Percentiles rank a stretch among this genome's conserved stretches.
Conservation (phyloP, 2,888 invertebrate species). For the Rhagonycha fulva region DNA sequence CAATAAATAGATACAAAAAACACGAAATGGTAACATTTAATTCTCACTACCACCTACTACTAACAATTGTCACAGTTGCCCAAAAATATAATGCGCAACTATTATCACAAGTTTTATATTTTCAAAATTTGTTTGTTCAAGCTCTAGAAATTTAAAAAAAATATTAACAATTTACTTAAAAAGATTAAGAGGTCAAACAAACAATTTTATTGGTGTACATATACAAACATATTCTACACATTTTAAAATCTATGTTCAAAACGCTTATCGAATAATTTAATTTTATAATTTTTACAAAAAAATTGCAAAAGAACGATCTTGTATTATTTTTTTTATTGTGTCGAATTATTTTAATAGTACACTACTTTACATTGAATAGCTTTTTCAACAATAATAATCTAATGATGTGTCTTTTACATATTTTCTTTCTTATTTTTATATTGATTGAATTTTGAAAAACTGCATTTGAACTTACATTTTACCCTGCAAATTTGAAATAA, state of each 20-base stretch:
- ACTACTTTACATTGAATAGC: not conserved
- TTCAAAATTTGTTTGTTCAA: constrained; percentile 22
- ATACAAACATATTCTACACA: constrained; percentile 10
- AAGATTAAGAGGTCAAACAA: constrained; percentile 10
- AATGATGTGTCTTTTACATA: constrained; percentile 51
- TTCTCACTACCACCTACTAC: constrained; percentile 44
- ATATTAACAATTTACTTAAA: not conserved
- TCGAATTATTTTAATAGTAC: not conserved
- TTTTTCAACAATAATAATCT: constrained; percentile 35
- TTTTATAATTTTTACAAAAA: constrained; percentile 4
- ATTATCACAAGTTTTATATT: constrained; percentile 40
- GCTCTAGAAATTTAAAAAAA: constrained; percentile 4
- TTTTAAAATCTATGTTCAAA: constrained; percentile 13
- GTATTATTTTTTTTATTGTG: not conserved
- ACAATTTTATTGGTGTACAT: constrained; percentile 19
- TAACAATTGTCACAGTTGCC: constrained; percentile 42
- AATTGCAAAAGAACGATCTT: constrained; percentile 16
- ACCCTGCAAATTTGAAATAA: constrained; percentile 47
- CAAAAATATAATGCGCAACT: constrained; percentile 41
- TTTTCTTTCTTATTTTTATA: constrained; percentile 28
- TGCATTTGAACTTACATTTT: constrained; percentile 48
- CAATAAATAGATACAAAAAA: constrained; percentile 37
- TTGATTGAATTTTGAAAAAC: constrained; percentile 44
- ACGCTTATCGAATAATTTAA: constrained; percentile 5
- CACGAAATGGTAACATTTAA: constrained; percentile 51